Percentiles rank a stretch among this genome's conserved stretches.
These are phyloP conservation scores for Phrynocephalus versicolor DNA, from an alignment of 2,113 vertebrate species.

Conservation along the genomic window DNA sequence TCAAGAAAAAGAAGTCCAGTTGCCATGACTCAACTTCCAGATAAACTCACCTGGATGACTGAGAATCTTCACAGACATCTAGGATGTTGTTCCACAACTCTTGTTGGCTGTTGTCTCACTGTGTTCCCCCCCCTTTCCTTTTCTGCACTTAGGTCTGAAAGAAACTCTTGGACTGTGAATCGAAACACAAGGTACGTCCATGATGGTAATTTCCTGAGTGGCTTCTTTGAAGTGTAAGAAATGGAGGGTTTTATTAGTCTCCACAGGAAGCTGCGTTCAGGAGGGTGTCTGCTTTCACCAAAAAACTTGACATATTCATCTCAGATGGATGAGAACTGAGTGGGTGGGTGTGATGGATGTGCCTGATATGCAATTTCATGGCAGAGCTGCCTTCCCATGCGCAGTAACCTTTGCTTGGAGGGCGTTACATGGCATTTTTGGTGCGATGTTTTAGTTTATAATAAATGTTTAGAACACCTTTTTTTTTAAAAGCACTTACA, in stretches of 20 bases:
- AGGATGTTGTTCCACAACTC: not conserved
- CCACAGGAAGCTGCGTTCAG: constrained; percentile 39
- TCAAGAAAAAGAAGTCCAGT: too few species aligned
- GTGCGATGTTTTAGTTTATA: not conserved
- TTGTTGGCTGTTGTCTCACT: not conserved
- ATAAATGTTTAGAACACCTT: not conserved
- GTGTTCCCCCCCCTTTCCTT: constrained; percentile 28
- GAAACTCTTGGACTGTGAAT: constrained; percentile 78
- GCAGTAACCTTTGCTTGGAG: not conserved
- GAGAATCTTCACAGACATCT: too few species aligned
- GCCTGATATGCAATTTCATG: not conserved
- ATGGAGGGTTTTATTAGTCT: constrained; percentile 48
- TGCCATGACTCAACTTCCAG: too few species aligned
- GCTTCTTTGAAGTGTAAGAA: constrained; percentile 25
- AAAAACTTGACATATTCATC: not conserved
- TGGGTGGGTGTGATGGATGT: not conserved
- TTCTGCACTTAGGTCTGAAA: constrained; percentile 74
- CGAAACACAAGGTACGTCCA: constrained; percentile 76
- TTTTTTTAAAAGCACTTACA: too few species aligned
- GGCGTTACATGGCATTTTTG: too few species aligned
- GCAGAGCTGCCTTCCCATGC: not conserved
- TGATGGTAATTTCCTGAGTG: constrained; percentile 57
- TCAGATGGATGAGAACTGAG: not conserved
- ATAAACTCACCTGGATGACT: too few species aligned
- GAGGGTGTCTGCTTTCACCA: constrained; percentile 12